Base-by-base conservation (phyloP, 1,140 invertebrate species). In the Medauroidea extradentata region DNA sequence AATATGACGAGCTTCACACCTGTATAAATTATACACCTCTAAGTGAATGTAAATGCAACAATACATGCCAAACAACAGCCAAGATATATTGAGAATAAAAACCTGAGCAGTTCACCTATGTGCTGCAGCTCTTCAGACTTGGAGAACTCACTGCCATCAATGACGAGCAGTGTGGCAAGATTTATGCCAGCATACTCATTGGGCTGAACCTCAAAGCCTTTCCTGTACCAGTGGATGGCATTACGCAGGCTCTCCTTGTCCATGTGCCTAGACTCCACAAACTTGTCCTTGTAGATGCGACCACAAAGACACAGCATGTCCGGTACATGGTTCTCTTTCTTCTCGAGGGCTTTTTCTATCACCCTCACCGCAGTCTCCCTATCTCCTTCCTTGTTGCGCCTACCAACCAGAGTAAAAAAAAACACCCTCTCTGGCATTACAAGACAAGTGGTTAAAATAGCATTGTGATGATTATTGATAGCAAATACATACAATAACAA, bases 111-210 rank as follows among this genome's bases (percentile, higher is more conserved):
- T 64, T 75, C 73, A 81, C 85, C 87, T 66, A 94, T 91, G 64
- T 93, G 89, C 70, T 96, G 92, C 39, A 97, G 74, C 74, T 96
- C 94, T 68, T 89, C 86, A 19, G 91, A 94, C 71, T 90, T 90
- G 42, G 88, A 88, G 73, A 99, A 96, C 70, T 96, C 91, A 77
- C 97, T 94, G 34, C 97, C 98, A 65, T 89, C 93, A 67, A 99
- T 96, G n/a, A 99, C 95, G 29, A 99, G 78, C 18, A 99, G 77
- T 14, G 97, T 99, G 21, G 97, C 97, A 64, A 99, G 81, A 82
- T 99, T 99, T 59, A 99, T 99, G 34, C 96, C 97, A 19, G 96
- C 96, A 80, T 99, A 99, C 79, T 99, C 96, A 77, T 99, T 98
- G 2, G 96, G 96, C 71, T 98, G 96, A 34, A 98, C 89, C 73